Evolutionary conservation across 2,113 vertebrate species (phyloP).

Genomic region (Platichthys flesus): DNA sequence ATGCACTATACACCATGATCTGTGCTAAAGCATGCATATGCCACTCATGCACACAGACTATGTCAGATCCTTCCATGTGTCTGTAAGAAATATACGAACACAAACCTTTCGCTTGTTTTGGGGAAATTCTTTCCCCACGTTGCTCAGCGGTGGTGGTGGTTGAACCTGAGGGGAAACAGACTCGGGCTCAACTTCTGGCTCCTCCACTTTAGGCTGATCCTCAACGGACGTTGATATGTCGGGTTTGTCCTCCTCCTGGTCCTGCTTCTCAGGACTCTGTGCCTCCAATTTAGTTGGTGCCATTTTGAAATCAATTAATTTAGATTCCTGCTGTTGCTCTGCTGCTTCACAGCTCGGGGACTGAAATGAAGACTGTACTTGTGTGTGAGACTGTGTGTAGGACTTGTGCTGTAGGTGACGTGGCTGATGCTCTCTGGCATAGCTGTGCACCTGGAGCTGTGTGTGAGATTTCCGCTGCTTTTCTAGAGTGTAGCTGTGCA

Average conservation of each 20-base stretch:
- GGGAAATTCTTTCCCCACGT: background rate
- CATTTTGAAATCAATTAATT: conserved; percentile 7
- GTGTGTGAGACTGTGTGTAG: background rate
- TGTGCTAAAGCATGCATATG: background rate
- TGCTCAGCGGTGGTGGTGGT: background rate
- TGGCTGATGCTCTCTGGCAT: conserved; percentile 73
- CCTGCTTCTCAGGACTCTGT: conserved; percentile 10
- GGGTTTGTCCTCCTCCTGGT: conserved; percentile 17
- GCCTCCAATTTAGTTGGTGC: conserved; percentile 4
- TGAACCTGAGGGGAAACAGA: background rate
- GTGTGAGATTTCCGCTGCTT: conserved; percentile 63
- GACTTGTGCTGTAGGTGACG: conserved; percentile 56
- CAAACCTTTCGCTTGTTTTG: conserved; percentile 69
- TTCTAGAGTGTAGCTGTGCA: conserved; percentile 86
- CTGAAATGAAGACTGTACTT: conserved; percentile 22
- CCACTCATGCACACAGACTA: background rate
- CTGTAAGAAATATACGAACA: background rate
- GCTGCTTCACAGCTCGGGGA: conserved; percentile 7
- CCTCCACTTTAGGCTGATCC: conserved; percentile 6
- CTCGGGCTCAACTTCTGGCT: conserved; percentile 8
- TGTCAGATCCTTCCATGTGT: background rate
- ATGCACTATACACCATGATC: conserved; percentile 8
- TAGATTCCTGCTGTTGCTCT: conserved; percentile 15
- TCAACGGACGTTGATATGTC: background rate
- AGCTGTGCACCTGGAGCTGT: conserved; percentile 72